Percentiles rank a stretch among this genome's conserved stretches.
These are phyloP conservation scores for Pachymerium ferrugineum DNA, from an alignment of 2,888 invertebrate genomes.

Conservation along the genomic window DNA sequence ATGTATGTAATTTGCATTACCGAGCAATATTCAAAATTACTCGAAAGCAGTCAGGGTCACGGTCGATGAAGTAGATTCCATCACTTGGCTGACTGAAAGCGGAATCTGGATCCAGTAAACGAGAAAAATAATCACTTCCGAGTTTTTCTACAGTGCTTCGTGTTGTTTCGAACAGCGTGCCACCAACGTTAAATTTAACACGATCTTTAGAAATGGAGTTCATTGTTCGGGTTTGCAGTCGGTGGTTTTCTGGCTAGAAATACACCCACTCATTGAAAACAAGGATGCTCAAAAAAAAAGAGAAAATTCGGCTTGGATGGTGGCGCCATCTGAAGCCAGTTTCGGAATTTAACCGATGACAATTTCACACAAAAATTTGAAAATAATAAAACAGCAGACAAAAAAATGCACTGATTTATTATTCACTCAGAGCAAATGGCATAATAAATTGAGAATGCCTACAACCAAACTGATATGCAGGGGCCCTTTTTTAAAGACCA, in stretches of 20 bases:
- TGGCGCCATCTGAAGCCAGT: no score
- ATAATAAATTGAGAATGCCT: no score
- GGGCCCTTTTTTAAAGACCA: no score
- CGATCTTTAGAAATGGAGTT: neutral
- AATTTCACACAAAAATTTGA: no score
- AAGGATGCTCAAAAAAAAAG: no score
- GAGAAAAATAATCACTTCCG: conserved; percentile 33
- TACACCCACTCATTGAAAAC: neutral
- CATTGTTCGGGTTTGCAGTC: neutral
- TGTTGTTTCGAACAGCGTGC: conserved; percentile 36
- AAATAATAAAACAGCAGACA: no score
- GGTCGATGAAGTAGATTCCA: conserved; percentile 34
- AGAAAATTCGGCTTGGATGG: no score
- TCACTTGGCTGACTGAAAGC: conserved; percentile 35
- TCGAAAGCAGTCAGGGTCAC: conserved; percentile 36
- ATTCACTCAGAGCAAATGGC: no score
- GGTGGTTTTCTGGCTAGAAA: neutral
- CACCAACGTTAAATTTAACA: conserved; percentile 35
- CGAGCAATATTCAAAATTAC: conserved; percentile 36
- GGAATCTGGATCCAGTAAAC: conserved; percentile 34
- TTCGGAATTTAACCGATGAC: no score
- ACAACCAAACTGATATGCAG: no score
- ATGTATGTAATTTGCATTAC: conserved; percentile 10
- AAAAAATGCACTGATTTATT: no score
- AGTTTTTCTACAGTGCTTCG: conserved; percentile 34